Percentiles rank a stretch among this genome's conserved stretches.
Evolutionary conservation across 1,140 invertebrate genomes (phyloP).

Genomic region (Coptotermes formosanus): DNA sequence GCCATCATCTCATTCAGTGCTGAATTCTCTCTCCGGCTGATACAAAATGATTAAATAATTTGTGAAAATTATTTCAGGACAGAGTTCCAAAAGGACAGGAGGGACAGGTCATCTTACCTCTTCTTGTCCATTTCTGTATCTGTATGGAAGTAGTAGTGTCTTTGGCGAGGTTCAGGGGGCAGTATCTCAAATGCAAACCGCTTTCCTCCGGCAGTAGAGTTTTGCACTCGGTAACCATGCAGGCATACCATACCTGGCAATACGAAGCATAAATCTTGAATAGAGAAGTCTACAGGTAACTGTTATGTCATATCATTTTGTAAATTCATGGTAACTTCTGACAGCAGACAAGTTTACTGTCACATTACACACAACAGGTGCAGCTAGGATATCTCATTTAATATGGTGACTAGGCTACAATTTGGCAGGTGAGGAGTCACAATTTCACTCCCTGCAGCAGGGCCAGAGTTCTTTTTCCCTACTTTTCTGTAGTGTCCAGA

Average conservation of each 20-base stretch:
- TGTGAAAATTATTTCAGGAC: neutral
- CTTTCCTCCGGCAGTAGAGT: conserved; percentile 61
- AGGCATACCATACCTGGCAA: conserved; percentile 80
- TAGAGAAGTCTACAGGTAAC: neutral
- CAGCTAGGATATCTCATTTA: no score
- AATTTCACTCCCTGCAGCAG: no score
- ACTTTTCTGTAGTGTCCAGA: no score
- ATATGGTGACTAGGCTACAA: no score
- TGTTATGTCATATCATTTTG: no score
- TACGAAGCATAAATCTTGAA: conserved; percentile 14
- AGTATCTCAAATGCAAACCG: conserved; percentile 90
- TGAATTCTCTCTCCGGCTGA: neutral
- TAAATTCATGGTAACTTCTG: no score
- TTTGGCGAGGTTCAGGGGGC: conserved; percentile 80
- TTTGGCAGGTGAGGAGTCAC: no score
- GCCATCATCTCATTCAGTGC: neutral
- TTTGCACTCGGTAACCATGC: conserved; percentile 90
- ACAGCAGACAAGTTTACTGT: no score
- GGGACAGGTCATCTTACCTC: conserved; percentile 59
- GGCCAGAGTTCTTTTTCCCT: no score
- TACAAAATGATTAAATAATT: neutral
- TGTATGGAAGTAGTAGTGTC: conserved; percentile 88
- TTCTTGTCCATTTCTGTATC: conserved; percentile 94
- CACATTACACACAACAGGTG: no score
- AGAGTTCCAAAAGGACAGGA: neutral